phyloP scores from a whole-genome alignment of 2,888 invertebrate species.

The Patella ulyssiponensis region DNA sequence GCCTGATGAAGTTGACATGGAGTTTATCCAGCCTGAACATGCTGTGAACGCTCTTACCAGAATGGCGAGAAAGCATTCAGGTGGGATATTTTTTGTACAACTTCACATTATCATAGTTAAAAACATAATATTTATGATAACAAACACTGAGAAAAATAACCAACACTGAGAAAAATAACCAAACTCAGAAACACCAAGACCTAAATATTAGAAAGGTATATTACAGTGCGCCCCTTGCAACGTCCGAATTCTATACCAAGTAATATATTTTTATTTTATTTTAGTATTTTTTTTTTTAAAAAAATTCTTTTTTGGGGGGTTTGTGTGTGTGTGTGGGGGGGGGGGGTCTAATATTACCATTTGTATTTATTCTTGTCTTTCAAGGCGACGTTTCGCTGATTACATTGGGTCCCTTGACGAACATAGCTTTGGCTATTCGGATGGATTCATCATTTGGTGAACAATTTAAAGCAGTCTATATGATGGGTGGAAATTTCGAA shows the following conservation, averaged over 20 bases:
- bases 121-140: background rate
- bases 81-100: constrained; percentile 31
- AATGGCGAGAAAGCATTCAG: constrained; percentile 54
- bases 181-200: too few species aligned
- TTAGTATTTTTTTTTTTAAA: too few species aligned
- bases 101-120: background rate
- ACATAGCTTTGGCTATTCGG: constrained; percentile 72
- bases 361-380: constrained; percentile 15
- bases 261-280: too few species aligned
- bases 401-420: constrained; percentile 72
- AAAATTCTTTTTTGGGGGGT: too few species aligned
- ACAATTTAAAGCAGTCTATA: constrained; percentile 52
- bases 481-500: constrained; percentile 68
- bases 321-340: too few species aligned
- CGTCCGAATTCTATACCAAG: too few species aligned
- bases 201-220: too few species aligned
- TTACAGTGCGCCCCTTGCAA: too few species aligned
- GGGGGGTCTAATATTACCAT: too few species aligned
- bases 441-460: constrained; percentile 69
- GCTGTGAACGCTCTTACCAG: constrained; percentile 53
- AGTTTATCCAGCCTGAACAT: constrained; percentile 49
- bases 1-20: constrained; percentile 43
- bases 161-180: too few species aligned
- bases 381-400: constrained; percentile 67
- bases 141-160: background rate